phyloP scores from a whole-genome alignment of 2,113 vertebrate genomes.

The Calyptommatus sinebrachiatus region DNA sequence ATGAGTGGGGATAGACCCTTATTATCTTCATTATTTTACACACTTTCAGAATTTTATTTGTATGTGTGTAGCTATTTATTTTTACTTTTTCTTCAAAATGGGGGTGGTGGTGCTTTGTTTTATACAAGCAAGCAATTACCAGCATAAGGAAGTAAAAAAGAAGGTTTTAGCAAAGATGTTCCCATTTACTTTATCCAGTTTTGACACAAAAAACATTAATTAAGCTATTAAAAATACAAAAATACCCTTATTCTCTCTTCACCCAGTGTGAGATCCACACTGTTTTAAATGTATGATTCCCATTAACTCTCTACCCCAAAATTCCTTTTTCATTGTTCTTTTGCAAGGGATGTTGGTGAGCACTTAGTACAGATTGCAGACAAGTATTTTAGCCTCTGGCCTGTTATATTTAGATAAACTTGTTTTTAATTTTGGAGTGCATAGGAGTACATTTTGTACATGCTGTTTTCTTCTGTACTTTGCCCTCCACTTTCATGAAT shows the following conservation, averaged over 20 bases:
- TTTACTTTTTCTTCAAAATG: conserved; percentile 1
- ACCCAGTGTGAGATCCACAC: too few relatives aligned
- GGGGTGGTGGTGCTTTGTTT: conserved; percentile 12
- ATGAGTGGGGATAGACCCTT: background rate
- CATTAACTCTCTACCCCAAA: too few relatives aligned
- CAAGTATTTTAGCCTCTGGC: too few relatives aligned
- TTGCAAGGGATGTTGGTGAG: too few relatives aligned
- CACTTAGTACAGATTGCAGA: too few relatives aligned
- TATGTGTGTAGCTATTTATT: conserved; percentile 18
- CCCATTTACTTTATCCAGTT: background rate
- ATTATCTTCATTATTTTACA: conserved; percentile 44
- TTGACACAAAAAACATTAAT: background rate
- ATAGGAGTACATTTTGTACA: too few relatives aligned
- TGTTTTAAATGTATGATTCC: too few relatives aligned
- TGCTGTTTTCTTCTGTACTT: too few relatives aligned
- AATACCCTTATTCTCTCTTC: conserved; percentile 23
- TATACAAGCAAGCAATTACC: background rate
- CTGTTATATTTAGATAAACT: too few relatives aligned
- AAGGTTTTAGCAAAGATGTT: conserved; percentile 4
- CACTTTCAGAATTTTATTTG: conserved; percentile 38
- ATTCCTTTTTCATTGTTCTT: too few relatives aligned
- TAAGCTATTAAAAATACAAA: conserved; percentile 18
- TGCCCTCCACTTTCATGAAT: too few relatives aligned
- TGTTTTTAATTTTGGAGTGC: too few relatives aligned
- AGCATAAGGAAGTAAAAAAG: background rate